These are phyloP conservation scores for Lethenteron camtschaticum DNA, from an alignment of 2,113 vertebrate genomes.

Conservation along the genomic window DNA sequence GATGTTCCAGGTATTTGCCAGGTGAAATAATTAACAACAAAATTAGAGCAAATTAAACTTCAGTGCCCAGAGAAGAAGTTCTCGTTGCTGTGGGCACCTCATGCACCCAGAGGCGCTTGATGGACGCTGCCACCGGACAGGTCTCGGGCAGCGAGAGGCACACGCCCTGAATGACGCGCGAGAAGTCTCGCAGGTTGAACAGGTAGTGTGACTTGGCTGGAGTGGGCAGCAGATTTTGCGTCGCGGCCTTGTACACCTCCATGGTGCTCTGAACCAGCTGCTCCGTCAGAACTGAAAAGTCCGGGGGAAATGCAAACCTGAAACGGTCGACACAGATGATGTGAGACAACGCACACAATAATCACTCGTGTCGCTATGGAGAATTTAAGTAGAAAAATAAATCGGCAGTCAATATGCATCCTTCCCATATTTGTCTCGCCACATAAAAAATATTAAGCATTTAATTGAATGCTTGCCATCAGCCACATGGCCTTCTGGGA, in stretches of 20 bases:
- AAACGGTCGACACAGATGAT: slow-evolving; percentile 10
- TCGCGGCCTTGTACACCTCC: slow-evolving; percentile 46
- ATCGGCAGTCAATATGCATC: too few relatives aligned
- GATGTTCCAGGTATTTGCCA: too few relatives aligned
- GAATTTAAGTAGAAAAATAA: too few relatives aligned
- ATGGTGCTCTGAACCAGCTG: slow-evolving; percentile 43
- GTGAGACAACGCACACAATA: background rate
- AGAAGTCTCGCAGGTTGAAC: slow-evolving; percentile 72
- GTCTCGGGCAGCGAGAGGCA: slow-evolving; percentile 59
- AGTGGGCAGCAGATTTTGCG: slow-evolving; percentile 53
- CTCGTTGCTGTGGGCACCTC: slow-evolving; percentile 26
- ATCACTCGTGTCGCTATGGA: too few relatives aligned
- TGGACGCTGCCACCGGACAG: slow-evolving; percentile 22
- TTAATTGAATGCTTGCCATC: too few relatives aligned
- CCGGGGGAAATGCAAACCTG: slow-evolving; percentile 41
- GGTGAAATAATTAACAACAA: too few relatives aligned
- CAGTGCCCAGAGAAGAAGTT: too few relatives aligned
- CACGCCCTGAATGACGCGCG: slow-evolving; percentile 61
- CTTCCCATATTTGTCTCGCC: too few relatives aligned
- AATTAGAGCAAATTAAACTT: too few relatives aligned
- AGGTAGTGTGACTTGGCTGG: slow-evolving; percentile 67
- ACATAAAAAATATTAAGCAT: too few relatives aligned
- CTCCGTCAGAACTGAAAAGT: slow-evolving; percentile 34
- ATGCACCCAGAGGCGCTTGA: slow-evolving; percentile 73
- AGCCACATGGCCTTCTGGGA: too few relatives aligned